Evolutionary conservation across 1,140 invertebrate genomes (phyloP).

Genomic region (Trichonephila clavata): DNA sequence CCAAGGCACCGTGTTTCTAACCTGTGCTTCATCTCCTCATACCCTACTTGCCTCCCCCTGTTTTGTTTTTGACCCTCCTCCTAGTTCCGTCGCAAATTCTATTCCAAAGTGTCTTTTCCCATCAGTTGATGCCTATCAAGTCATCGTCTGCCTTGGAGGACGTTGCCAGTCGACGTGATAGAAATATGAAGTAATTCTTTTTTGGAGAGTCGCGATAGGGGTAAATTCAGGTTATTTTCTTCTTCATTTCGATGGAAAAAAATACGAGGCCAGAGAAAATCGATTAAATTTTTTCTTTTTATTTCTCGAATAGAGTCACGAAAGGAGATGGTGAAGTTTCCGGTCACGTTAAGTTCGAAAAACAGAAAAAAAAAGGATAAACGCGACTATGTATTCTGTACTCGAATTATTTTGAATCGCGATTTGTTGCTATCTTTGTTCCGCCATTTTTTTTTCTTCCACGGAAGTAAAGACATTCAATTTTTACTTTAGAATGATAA

Average conservation of each 20-base stretch:
- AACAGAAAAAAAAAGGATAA: background rate
- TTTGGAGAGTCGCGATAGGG: background rate
- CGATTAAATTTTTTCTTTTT: slow-evolving; percentile 23
- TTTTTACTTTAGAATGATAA: background rate
- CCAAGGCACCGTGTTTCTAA: background rate
- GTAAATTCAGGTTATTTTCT: slow-evolving; percentile 32
- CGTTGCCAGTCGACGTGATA: slow-evolving; percentile 30
- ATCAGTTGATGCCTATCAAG: slow-evolving; percentile 28
- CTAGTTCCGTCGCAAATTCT: slow-evolving; percentile 27
- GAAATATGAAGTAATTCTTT: slow-evolving; percentile 38
- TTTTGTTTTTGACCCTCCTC: background rate
- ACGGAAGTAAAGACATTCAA: background rate
- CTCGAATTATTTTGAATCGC: background rate
- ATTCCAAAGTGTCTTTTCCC: slow-evolving; percentile 35
- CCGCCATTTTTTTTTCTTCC: background rate
- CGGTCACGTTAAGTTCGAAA: background rate
- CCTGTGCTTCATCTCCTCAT: background rate
- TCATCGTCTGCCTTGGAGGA: slow-evolving; percentile 9
- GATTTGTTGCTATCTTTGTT: background rate
- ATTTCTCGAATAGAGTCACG: background rate
- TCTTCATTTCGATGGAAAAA: background rate
- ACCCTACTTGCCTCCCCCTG: background rate
- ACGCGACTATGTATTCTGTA: background rate
- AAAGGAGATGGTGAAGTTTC: slow-evolving; percentile 20
- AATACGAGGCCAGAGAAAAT: slow-evolving; percentile 21